Evolutionary conservation across 2,888 invertebrate species (phyloP).

Genomic region (Notocelia uddmanniana): DNA sequence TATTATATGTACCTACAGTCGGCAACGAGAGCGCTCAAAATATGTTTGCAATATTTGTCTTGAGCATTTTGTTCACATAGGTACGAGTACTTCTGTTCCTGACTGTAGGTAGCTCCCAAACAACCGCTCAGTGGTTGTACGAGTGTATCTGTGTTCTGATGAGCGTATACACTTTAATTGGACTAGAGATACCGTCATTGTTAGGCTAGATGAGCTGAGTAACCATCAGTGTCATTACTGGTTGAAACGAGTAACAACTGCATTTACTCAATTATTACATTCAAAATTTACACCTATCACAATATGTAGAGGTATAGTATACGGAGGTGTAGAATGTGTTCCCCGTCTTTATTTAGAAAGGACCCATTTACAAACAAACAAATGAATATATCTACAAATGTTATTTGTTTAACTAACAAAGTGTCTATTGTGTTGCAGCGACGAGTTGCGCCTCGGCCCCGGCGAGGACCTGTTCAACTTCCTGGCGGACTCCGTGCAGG

Average conservation of each 20-base stretch:
- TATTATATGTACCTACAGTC: background rate
- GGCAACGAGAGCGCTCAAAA: background rate
- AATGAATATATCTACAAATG: too few species aligned
- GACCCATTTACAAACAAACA: too few species aligned
- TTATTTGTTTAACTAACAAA: background rate
- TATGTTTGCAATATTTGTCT: background rate
- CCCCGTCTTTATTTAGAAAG: too few species aligned
- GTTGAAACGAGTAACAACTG: background rate
- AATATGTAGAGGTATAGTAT: too few species aligned
- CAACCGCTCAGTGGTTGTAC: background rate
- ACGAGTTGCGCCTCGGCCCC: conserved; percentile 86
- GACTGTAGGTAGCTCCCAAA: background rate
- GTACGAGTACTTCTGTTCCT: background rate
- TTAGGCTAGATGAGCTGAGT: background rate
- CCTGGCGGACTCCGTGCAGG: conserved; percentile 90
- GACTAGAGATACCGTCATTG: background rate
- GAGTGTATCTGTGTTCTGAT: background rate
- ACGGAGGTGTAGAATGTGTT: too few species aligned
- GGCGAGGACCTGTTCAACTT: conserved; percentile 90
- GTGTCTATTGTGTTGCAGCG: conserved; percentile 63
- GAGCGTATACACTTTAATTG: conserved; percentile 19
- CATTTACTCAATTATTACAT: background rate
- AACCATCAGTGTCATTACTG: background rate
- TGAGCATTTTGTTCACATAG: background rate
- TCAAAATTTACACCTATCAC: too few species aligned